phyloP scores from a whole-genome alignment of 1,140 invertebrate genomes.

The Babylonia areolata region DNA sequence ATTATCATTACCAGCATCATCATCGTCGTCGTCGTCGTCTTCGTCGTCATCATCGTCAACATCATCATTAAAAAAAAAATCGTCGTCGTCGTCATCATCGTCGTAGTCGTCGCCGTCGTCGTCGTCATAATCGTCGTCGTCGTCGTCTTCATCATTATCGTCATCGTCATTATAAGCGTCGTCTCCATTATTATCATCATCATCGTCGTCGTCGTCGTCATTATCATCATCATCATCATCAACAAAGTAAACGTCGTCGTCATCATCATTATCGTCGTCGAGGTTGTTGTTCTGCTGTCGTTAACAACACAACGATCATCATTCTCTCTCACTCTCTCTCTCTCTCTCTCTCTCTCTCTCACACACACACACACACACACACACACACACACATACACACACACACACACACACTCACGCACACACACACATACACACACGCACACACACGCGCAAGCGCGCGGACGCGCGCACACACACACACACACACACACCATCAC shows the following conservation, averaged over 20 bases:
- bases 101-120: background rate
- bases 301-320: background rate
- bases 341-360: no score
- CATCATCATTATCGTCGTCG: slow-evolving; percentile 2
- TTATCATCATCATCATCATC: background rate
- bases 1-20: no score
- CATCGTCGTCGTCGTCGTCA: background rate
- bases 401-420: no score
- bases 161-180: background rate
- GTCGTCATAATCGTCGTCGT: background rate
- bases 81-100: background rate
- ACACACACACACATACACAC: no score
- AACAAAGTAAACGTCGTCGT: background rate
- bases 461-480: no score
- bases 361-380: no score
- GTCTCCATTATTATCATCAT: background rate
- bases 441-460: no score
- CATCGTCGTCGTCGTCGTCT: background rate
- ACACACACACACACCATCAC: no score
- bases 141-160: background rate
- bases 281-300: background rate
- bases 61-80: background rate
- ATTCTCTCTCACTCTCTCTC: background rate
- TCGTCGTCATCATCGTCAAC: background rate
- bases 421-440: no score